Evolutionary conservation across 2,797 vertebrate species (phyloP), one percentile per base, ranked within the genome.

Genomic region (Stomatorhinus walkeri): DNA sequence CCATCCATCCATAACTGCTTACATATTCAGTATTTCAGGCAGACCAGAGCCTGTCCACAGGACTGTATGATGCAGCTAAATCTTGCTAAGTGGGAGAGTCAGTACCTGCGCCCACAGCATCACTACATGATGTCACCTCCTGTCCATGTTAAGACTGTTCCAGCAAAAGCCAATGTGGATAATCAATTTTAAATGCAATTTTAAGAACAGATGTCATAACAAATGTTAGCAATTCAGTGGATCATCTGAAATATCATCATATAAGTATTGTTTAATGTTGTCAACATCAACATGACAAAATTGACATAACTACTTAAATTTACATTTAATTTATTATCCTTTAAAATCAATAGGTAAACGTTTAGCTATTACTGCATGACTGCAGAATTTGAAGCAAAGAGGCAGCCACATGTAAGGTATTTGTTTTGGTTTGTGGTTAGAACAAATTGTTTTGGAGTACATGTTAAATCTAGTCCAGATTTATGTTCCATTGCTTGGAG

Each of bases 401-500:
- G 4, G 10, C 16, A 24, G 40, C 56, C 86, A 87, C 36, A 61
- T 87, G 86, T 46, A 61, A 24, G n/a, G n/a, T 64, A 64, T 64
- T 87, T 87, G 36, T 64, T 46, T 46, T 87, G 56, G 28, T 87
- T 87, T 61, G 54, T 64, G 36, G 86, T 87, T 86, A 54, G 84
- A 36, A 86, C 84, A 86, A 86, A 86, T 52, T 52, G 84, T 86
- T 86, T 28, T 52, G 54, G 28, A 49, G 46, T 84, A 49, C 48
- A 32, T 52, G 51, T 86, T 86, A 52, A 48, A 86, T 86, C 51
- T 86, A 49, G 51, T 28, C 51, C 84, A 52, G 84, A 86, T 86
- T 86, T 14, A 49, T 86, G n/a, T 86, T 54, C 84, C 12, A n/a
- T 56, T 86, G 84, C 10, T 56, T 54, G 14, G n/a, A 54, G 49